Base-by-base conservation (phyloP, 1,140 invertebrate species). In the Papilio machaon region DNA sequence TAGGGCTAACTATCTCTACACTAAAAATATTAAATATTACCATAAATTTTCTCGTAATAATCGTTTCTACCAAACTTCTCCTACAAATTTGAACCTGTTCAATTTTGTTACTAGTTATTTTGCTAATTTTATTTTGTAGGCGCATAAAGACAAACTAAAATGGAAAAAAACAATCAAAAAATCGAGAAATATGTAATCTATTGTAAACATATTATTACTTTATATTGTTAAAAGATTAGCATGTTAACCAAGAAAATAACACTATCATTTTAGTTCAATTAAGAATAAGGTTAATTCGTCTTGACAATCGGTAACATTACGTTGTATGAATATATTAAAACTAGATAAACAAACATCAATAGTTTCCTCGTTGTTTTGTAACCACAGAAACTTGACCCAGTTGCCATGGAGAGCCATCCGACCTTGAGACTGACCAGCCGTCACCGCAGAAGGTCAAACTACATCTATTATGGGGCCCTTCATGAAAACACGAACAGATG, bases 381-480 rank as follows among this genome's bases (percentile, higher is more conserved):
- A 30, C 13, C 30, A 54, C 30, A 15, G 19, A 23, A 76, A 76
- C 74, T 76, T 76, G 74, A 76, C 74, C 47, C 74, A 76, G 49
- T 76, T 76, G 74, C 49, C 13, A 35, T 35, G 74, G 74, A 76
- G 46, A 76, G 74, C 19, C 49, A 49, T 46, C 49, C 43, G 46
- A 49, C 73, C 73, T 75, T 47, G 60, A 75, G 73, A 75, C 73
- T 49, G 73, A 49, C 73, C n/a, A 75, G 73, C 60, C 19, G 23
- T 60, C 58, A 30, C 60, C 19, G 47, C 43, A 52, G 73, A 75
- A 75, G 73, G 73, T 47, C 73, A 75, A 64, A 64, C 23, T 64
- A 75, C 19, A 75, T 6, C 23, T n/a, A 38, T 15, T 75, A 75
- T 52, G 73, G 47, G 73, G 19, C 73, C 38, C 43, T 75, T 73